phyloP scores from a whole-genome alignment of 2,113 vertebrate species.

The Crocuta crocuta region DNA sequence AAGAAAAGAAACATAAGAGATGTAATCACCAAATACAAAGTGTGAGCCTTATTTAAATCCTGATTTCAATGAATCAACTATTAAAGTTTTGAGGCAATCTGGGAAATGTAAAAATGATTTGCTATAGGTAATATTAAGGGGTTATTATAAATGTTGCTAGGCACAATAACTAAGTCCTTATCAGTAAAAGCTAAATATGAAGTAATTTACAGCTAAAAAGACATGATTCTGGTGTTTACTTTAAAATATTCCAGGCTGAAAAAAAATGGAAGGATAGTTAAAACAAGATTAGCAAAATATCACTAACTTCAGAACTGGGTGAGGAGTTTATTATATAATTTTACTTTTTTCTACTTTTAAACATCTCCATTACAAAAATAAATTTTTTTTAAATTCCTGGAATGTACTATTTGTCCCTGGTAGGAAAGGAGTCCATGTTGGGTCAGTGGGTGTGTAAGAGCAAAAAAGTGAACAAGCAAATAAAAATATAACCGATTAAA shows the following conservation, averaged over 20 bases:
- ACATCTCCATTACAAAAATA: neutral
- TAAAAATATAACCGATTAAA: neutral
- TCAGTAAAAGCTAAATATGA: neutral
- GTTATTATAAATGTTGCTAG: neutral
- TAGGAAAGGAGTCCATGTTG: neutral
- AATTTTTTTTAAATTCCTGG: neutral
- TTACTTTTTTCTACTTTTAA: neutral
- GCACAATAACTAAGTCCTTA: neutral
- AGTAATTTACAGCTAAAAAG: neutral
- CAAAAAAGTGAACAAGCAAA: neutral
- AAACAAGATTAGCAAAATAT: neutral
- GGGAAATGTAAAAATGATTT: neutral
- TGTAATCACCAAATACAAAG: neutral
- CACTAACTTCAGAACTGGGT: neutral
- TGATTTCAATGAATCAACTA: neutral
- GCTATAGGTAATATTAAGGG: neutral
- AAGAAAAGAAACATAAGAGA: neutral
- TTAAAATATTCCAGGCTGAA: neutral
- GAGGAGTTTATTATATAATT: neutral
- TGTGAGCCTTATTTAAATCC: neutral
- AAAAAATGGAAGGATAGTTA: neutral
- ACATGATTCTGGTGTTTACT: neutral
- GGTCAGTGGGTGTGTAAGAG: neutral
- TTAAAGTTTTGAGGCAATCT: neutral
- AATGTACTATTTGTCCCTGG: neutral